Percentiles rank a stretch among this genome's conserved stretches.
Evolutionary conservation across 2,113 vertebrate species (phyloP).

Genomic region (Propithecus coquereli): DNA sequence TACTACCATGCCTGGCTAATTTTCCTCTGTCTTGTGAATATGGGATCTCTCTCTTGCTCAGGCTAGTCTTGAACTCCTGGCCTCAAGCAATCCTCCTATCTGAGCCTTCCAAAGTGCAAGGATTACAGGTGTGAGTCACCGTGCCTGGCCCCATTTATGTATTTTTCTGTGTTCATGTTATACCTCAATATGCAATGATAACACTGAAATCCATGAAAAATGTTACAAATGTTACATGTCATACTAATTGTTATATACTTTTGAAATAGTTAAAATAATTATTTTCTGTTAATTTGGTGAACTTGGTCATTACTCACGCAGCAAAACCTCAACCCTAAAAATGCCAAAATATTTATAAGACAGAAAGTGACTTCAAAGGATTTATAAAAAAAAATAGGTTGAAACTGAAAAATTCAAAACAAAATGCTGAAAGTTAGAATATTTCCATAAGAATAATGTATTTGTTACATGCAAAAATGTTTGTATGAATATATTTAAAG

Average conservation of each 20-base stretch:
- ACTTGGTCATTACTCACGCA: neutral
- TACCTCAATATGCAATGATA: neutral
- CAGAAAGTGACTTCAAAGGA: neutral
- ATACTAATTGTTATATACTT: neutral
- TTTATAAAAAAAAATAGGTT: neutral
- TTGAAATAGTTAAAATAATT: neutral
- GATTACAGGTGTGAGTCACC: neutral
- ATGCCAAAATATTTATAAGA: neutral
- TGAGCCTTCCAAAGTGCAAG: neutral
- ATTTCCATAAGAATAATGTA: neutral
- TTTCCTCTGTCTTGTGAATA: neutral
- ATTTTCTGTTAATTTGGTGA: neutral
- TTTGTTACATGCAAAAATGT: conserved; percentile 27
- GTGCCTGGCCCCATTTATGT: neutral
- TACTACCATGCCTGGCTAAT: neutral
- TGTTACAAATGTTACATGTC: neutral
- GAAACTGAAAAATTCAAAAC: conserved; percentile 29
- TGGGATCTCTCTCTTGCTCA: neutral
- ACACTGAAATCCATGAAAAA: neutral
- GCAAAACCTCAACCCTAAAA: neutral
- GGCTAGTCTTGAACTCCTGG: neutral
- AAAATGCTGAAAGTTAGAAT: neutral
- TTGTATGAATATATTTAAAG: neutral
- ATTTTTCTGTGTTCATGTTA: neutral
- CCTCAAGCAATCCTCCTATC: neutral